Evolutionary conservation across 30 jellyfish, hydroid and myxozoan genomes (phyloP).

Genomic region (Aurelia sp.): DNA sequence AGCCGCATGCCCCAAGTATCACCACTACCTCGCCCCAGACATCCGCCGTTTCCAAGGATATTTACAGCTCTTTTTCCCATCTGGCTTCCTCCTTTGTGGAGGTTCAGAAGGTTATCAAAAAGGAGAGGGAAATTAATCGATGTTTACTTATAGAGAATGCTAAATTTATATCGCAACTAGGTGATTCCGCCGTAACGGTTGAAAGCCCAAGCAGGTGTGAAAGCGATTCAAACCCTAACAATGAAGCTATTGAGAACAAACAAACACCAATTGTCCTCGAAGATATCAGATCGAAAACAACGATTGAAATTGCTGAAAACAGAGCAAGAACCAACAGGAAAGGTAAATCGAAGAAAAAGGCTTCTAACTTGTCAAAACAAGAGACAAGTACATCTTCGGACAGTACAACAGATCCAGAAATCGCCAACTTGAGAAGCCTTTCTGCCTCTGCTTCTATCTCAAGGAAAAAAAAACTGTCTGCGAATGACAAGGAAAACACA

Average conservation of each 20-base stretch:
- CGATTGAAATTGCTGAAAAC: no score
- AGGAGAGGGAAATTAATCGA: not conserved
- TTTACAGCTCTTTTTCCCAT: constrained; percentile 1
- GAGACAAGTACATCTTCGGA: constrained; percentile 6
- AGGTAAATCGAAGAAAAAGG: no score
- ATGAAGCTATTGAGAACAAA: not conserved
- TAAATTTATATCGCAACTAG: no score
- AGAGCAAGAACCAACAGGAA: no score
- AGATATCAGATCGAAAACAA: not conserved
- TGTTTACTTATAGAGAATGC: no score
- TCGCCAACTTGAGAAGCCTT: not conserved
- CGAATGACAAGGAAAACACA: no score
- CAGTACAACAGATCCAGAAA: constrained; percentile 2
- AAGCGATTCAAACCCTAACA: no score
- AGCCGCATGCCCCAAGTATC: constrained; percentile 8
- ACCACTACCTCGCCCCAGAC: constrained; percentile 11
- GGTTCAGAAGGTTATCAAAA: not conserved
- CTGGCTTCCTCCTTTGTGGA: not conserved
- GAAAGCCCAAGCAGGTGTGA: no score
- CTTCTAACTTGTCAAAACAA: not conserved
- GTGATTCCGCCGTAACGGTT: no score
- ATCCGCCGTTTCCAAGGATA: not conserved
- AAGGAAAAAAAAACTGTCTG: no score
- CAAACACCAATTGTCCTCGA: not conserved
- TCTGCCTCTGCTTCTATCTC: constrained; percentile 3